A percentile compares a stretch with the other conserved stretches of the same genome.
phyloP scores from a whole-genome alignment of 1,140 invertebrate species.

The Anoplolepis gracilipes region DNA sequence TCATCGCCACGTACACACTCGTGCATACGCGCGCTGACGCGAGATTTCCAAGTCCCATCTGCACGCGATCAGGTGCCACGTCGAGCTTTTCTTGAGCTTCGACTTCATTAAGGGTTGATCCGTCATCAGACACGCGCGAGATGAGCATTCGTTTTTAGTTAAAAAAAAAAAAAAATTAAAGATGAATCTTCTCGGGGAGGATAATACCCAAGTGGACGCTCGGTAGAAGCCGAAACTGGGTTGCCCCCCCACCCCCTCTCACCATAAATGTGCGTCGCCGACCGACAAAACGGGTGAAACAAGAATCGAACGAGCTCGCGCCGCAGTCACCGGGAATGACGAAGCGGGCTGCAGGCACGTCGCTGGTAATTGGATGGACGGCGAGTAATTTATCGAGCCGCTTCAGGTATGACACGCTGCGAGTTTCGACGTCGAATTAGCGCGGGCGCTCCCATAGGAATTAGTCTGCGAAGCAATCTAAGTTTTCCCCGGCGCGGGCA shows the following conservation, averaged over 20 bases:
- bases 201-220: not conserved
- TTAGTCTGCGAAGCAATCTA: conserved; percentile 64
- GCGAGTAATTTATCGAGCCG: conserved; percentile 61
- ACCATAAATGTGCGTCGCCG: not conserved
- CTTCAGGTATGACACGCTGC: conserved; percentile 59
- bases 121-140: not conserved
- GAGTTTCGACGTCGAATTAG: conserved; percentile 63
- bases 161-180: not conserved
- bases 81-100: conserved; percentile 10
- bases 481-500: conserved; percentile 35
- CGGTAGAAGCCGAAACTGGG: not conserved
- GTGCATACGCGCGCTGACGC: conserved; percentile 51
- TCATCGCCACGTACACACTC: conserved; percentile 78
- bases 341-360: conserved; percentile 38
- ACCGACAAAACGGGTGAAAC: conserved; percentile 17
- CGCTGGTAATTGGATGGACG: conserved; percentile 59
- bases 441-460: conserved; percentile 43
- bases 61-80: conserved; percentile 38
- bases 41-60: conserved; percentile 54
- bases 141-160: too few species aligned
- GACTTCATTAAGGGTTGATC: not conserved
- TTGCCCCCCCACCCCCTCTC: not conserved
- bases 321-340: conserved; percentile 49
- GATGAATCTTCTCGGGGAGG: not conserved
- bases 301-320: conserved; percentile 17